Conservation (phyloP, 2,888 invertebrate species). For the Trachelus troglodyta region DNA sequence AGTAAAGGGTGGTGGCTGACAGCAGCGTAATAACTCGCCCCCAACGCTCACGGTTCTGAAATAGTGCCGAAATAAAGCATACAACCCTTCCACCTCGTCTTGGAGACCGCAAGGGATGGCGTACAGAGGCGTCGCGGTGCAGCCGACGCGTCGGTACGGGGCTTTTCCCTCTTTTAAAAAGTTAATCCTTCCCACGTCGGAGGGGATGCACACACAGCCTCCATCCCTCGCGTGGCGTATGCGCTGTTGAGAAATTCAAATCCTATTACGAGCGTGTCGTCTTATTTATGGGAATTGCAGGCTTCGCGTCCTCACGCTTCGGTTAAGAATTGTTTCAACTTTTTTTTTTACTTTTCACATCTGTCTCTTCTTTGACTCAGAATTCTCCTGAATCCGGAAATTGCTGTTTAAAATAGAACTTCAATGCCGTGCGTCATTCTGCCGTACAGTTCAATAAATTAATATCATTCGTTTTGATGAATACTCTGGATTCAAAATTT, state of each 20-base stretch:
- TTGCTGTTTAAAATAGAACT: background rate
- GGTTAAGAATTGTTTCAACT: background rate
- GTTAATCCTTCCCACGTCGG: background rate
- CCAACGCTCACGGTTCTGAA: constrained; percentile 32
- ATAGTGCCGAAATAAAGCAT: constrained; percentile 48
- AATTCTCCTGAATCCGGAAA: background rate
- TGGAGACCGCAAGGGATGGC: constrained; percentile 9
- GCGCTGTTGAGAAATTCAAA: constrained; percentile 1
- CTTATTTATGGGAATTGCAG: constrained; percentile 3
- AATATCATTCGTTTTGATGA: background rate
- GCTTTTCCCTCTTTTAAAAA: background rate
- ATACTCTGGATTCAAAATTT: background rate
- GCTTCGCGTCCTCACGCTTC: background rate
- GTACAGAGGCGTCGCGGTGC: background rate
- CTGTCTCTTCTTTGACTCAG: background rate
- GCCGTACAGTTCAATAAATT: background rate
- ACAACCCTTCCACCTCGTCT: constrained; percentile 41
- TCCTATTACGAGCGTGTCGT: constrained; percentile 3
- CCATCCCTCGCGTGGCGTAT: constrained; percentile 24
- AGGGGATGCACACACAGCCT: background rate
- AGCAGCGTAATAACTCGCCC: constrained; percentile 47
- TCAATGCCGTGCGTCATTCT: background rate
- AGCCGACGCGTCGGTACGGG: background rate
- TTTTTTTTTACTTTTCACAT: background rate
- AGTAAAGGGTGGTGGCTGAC: constrained; percentile 50